Conservation (phyloP, 2,888 invertebrate genomes). For the Epinotia ramella region DNA sequence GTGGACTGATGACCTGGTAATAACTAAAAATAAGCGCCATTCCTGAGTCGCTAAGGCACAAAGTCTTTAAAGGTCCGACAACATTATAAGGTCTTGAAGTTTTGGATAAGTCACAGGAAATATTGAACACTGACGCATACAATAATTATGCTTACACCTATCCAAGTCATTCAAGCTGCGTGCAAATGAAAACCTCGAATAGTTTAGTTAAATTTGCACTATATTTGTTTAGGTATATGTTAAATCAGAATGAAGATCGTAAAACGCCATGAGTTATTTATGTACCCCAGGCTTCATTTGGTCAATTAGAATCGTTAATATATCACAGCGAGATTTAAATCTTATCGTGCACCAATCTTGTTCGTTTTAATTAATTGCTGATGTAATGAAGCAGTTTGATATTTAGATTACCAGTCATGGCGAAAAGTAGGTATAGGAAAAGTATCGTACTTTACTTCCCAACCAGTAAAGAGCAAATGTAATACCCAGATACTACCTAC, state of each 20-base stretch:
- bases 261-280: conserved; percentile 1
- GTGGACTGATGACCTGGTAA: too few species aligned
- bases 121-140: too few species aligned
- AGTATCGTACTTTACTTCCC: too few species aligned
- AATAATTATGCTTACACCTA: too few species aligned
- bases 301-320: conserved; percentile 17
- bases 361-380: conserved; percentile 25
- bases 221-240: conserved; percentile 7
- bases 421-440: not conserved
- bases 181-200: not conserved
- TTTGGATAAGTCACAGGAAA: too few species aligned
- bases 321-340: conserved; percentile 23
- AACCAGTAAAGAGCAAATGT: not conserved
- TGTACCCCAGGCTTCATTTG: conserved; percentile 9
- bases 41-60: too few species aligned
- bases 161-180: too few species aligned
- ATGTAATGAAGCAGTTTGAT: conserved; percentile 23
- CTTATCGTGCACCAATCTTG: conserved; percentile 27
- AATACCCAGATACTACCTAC: not conserved
- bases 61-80: too few species aligned
- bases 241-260: not conserved
- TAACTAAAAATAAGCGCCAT: too few species aligned
- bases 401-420: not conserved
- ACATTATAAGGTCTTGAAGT: too few species aligned
- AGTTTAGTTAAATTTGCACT: not conserved